Evolutionary conservation across 92 coral and sea anemone species (phyloP), one percentile per base, ranked within the genome.

Genomic region (Plumapathes pennacea): DNA sequence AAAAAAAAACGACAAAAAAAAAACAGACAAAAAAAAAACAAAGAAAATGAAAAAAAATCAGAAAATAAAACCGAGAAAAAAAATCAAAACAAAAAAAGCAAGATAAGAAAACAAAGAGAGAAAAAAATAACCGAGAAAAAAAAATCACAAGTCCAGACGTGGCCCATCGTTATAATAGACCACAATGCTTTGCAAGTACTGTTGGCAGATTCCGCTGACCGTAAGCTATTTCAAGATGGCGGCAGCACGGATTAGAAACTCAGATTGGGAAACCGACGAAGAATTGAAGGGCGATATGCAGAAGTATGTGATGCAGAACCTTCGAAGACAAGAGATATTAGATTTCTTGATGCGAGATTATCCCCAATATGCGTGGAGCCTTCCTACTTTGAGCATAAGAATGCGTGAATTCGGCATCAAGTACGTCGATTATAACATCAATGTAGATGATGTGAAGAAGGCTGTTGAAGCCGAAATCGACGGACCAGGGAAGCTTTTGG

Each of bases 241-340:
- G n/a, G n/a, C n/a, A n/a, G n/a, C n/a, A n/a, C n/a, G 56, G 46
- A 70, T 58, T 26, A 37, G 77, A 49, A 70, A 70, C 47, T 4
- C 47, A 0, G 58, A 42, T 25, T 69, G 77, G 77, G 67, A 69
- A 30, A 29, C 40, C 20, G 68, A 57, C 48, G 77, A 43, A 19
- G 23, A 21, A 17, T 57, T 57, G 42, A 57, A 57, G 57, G 44
- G 57, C 17, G 67, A 57, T 37, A 52, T 69, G 11, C 48, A 69
- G 38, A 40, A 42, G 44, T 57, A 56, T 48, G 69, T 70, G 36
- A 21, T 70, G 56, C 77, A 70, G 27, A 70, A 70, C 57, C 40
- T 70, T 20, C 30, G 56, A 31, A 57, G 68, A 4, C 57, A 27
- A 57, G 68, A 70, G 46, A 47, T 70, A 19, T n/a, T n/a, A n/a